These are phyloP conservation scores for Platerodrilus igneus DNA, from an alignment of 2,888 invertebrate species.

Conservation along the genomic window DNA sequence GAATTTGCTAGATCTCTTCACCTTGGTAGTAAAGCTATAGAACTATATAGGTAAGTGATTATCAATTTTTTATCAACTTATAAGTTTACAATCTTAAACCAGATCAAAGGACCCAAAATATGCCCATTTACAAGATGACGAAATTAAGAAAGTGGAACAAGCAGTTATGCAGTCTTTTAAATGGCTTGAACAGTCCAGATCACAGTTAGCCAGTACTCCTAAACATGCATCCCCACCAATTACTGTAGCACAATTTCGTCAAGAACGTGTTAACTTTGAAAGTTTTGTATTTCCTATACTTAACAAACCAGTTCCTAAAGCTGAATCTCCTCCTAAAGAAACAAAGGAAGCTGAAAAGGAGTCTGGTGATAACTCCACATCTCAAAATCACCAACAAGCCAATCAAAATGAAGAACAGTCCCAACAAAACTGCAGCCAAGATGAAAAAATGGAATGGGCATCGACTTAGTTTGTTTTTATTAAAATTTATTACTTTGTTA, in stretches of 20 bases:
- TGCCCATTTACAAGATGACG: conserved; percentile 75
- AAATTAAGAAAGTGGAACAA: conserved; percentile 71
- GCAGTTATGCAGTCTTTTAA: conserved; percentile 65
- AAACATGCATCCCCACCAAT: conserved; percentile 72
- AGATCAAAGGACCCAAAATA: conserved; percentile 68
- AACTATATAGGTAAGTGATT: conserved; percentile 58
- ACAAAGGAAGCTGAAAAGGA: conserved; percentile 38
- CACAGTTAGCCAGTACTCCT: conserved; percentile 59
- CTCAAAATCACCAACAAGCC: conserved; percentile 21
- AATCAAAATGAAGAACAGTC: conserved; percentile 20
- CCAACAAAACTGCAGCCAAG: conserved; percentile 19
- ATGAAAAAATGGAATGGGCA: conserved; percentile 30
- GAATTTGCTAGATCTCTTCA: conserved; percentile 74
- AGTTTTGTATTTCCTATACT: conserved; percentile 67
- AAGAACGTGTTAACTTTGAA: conserved; percentile 68
- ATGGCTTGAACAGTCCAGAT: conserved; percentile 79
- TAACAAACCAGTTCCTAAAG: conserved; percentile 88
- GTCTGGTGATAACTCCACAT: conserved; percentile 3
- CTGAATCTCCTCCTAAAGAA: conserved; percentile 56
- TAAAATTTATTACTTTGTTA: conserved; percentile 5
- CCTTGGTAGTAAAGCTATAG: conserved; percentile 56
- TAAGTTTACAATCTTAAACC: conserved; percentile 20
- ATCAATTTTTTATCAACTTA: conserved; percentile 11
- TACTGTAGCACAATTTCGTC: conserved; percentile 72
- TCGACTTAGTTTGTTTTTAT: conserved; percentile 16